Evolutionary conservation across 1,140 invertebrate species (phyloP).

Genomic region (Acromyrmex charruanus): DNA sequence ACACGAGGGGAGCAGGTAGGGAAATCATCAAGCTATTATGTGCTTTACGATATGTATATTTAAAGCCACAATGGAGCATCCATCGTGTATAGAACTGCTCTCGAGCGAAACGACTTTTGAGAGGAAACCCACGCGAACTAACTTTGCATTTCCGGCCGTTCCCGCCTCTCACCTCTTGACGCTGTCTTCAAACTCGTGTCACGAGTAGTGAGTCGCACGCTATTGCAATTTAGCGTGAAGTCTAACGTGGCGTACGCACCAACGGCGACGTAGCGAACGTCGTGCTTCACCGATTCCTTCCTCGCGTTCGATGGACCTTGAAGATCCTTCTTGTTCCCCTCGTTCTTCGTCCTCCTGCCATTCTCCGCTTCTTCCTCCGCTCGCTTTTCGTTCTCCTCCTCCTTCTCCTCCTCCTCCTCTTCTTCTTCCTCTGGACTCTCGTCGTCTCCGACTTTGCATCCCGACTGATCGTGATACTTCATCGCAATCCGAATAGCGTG

Average conservation of each 20-base stretch:
- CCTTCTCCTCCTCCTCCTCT: not conserved
- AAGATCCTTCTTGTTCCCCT: constrained; percentile 28
- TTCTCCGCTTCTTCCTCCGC: constrained; percentile 13
- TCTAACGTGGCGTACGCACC: constrained; percentile 79
- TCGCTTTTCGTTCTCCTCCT: constrained; percentile 47
- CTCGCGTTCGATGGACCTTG: constrained; percentile 46
- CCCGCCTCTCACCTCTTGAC: constrained; percentile 49
- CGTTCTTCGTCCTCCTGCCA: constrained; percentile 41
- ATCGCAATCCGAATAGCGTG: constrained; percentile 82
- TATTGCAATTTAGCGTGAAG: constrained; percentile 82
- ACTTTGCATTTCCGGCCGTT: constrained; percentile 59
- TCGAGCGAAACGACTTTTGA: constrained; percentile 27
- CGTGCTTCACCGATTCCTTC: constrained; percentile 58
- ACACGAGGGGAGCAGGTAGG: constrained; percentile 14
- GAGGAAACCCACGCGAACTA: constrained; percentile 53
- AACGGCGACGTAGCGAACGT: constrained; percentile 67
- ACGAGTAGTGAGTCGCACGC: constrained; percentile 79
- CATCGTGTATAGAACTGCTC: not conserved
- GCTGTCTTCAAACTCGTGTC: constrained; percentile 72
- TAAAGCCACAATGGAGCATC: constrained; percentile 18
- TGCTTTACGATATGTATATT: constrained; percentile 48
- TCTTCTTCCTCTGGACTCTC: constrained; percentile 8
- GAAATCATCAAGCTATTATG: constrained; percentile 33
- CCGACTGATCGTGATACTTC: constrained; percentile 77
- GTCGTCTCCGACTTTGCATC: constrained; percentile 13